phyloP scores from a whole-genome alignment of 2,888 invertebrate genomes.

The Oxytorus armatus region DNA sequence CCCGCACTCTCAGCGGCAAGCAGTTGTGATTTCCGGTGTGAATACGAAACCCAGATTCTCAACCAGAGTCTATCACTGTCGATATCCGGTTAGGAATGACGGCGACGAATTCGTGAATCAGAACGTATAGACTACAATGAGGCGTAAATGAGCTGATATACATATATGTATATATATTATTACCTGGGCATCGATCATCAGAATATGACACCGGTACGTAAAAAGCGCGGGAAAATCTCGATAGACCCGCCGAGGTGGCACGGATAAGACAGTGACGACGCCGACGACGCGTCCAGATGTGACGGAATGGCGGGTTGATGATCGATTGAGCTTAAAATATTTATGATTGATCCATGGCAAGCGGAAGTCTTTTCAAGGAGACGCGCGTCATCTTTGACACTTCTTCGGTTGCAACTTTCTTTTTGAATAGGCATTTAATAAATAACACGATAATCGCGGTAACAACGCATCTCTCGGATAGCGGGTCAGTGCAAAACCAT shows the following conservation, averaged over 20 bases:
- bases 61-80: background rate
- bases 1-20: background rate
- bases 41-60: background rate
- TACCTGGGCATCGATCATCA: conserved; percentile 79
- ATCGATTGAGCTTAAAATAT: conserved; percentile 75
- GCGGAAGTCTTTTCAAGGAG: conserved; percentile 24
- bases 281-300: conserved; percentile 3
- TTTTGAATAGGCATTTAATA: background rate
- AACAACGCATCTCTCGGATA: too few species aligned
- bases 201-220: conserved; percentile 76
- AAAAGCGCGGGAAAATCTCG: conserved; percentile 44
- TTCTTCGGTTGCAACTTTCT: background rate
- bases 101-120: conserved; percentile 27
- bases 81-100: conserved; percentile 31
- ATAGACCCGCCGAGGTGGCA: conserved; percentile 27
- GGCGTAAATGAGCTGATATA: background rate
- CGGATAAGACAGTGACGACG: conserved; percentile 8
- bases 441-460: background rate
- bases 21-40: conserved; percentile 40
- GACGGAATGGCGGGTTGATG: conserved; percentile 67
- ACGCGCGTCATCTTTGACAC: background rate
- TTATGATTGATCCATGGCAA: conserved; percentile 74
- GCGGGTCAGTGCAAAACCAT: background rate
- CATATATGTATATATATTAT: conserved; percentile 67
- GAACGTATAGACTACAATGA: conserved; percentile 1